A percentile compares a stretch with the other conserved stretches of the same genome.
Conservation (phyloP, 1,140 invertebrate species). For the Anadara kagoshimensis region DNA sequence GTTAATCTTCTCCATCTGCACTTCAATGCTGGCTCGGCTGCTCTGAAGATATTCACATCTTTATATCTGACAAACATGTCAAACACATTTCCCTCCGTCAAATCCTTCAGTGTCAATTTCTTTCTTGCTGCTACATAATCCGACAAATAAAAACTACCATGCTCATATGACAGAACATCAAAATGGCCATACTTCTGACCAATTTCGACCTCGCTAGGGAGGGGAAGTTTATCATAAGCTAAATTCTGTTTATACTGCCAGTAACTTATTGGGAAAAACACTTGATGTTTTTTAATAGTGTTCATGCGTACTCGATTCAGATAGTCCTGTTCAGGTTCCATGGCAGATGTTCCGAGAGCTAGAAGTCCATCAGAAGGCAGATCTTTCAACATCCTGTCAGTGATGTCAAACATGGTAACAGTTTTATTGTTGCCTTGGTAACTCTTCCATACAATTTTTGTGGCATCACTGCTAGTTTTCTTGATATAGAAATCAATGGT, state of each 20-base stretch:
- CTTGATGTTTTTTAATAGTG: constrained; percentile 74
- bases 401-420: constrained; percentile 78
- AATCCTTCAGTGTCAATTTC: constrained; percentile 65
- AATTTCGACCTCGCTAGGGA: constrained; percentile 80
- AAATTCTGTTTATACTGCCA: constrained; percentile 72
- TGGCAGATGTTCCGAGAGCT: constrained; percentile 62
- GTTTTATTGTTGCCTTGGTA: constrained; percentile 72
- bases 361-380: constrained; percentile 73
- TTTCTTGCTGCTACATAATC: constrained; percentile 85
- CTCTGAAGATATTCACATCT: constrained; percentile 81
- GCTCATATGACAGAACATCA: constrained; percentile 82
- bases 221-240: constrained; percentile 67
- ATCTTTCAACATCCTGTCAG: constrained; percentile 83
- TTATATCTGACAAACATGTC: constrained; percentile 80
- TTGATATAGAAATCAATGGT: constrained; percentile 76
- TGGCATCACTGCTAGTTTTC: constrained; percentile 81
- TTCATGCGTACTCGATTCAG: constrained; percentile 79
- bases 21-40: constrained; percentile 82
- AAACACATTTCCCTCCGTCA: constrained; percentile 74
- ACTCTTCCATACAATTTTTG: constrained; percentile 81
- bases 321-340: constrained; percentile 85
- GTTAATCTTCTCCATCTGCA: constrained; percentile 76
- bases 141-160: constrained; percentile 86
- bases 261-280: constrained; percentile 73
- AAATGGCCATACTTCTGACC: constrained; percentile 88